These are phyloP conservation scores for Belonocnema kinseyi DNA, from an alignment of 1,140 invertebrate genomes.

Conservation along the genomic window DNA sequence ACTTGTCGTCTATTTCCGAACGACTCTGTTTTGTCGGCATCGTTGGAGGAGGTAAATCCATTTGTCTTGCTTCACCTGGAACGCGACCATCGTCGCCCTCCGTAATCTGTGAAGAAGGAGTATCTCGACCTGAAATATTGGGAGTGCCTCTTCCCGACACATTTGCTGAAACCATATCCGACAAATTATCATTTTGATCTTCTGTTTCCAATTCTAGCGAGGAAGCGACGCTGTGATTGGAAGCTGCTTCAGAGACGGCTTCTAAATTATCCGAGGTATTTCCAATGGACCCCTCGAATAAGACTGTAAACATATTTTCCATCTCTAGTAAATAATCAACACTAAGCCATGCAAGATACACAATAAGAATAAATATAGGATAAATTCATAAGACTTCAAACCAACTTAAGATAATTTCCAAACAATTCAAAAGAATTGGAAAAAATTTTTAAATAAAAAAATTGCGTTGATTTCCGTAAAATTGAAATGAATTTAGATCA, in stretches of 20 bases:
- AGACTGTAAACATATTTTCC: constrained; percentile 54
- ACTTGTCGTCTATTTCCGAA: constrained; percentile 98
- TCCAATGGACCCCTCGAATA: constrained; percentile 82
- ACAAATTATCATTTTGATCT: constrained; percentile 94
- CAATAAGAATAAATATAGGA: too few relatives aligned
- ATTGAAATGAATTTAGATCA: too few relatives aligned
- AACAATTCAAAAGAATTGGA: too few relatives aligned
- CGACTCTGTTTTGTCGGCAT: constrained; percentile 86
- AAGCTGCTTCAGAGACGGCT: constrained; percentile 95
- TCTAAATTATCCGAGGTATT: constrained; percentile 96
- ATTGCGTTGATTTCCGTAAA: too few relatives aligned
- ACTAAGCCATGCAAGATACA: too few relatives aligned
- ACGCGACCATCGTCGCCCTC: constrained; percentile 83
- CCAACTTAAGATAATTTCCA: too few relatives aligned
- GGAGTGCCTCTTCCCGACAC: constrained; percentile 92
- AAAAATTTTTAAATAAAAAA: too few relatives aligned
- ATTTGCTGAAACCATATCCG: constrained; percentile 94
- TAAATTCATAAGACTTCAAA: too few relatives aligned
- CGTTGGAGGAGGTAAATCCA: constrained; percentile 77
- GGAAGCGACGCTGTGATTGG: constrained; percentile 95
- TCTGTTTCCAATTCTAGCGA: constrained; percentile 90
- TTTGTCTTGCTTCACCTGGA: constrained; percentile 71
- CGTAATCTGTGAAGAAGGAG: constrained; percentile 93
- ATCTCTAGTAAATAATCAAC: neutral
- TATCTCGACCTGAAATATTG: constrained; percentile 95